Conservation (phyloP, 2,113 vertebrate genomes). For the Paralichthys olivaceus region DNA sequence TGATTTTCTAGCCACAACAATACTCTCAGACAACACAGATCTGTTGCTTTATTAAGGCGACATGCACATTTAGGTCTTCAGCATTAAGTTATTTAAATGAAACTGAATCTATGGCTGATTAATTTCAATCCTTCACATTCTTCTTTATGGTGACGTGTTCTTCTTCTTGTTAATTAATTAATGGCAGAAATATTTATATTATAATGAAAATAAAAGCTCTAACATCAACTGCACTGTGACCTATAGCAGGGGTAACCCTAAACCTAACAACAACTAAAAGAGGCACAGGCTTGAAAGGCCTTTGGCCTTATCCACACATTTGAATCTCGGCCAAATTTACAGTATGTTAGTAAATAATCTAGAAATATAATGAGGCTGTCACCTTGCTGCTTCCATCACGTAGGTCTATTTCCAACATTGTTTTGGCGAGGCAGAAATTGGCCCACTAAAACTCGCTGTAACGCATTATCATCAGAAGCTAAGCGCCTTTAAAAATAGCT, state of each 20-base stretch:
- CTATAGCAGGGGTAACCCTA: not conserved
- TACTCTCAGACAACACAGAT: not conserved
- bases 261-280: conserved; percentile 18
- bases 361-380: conserved; percentile 23
- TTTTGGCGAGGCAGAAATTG: conserved; percentile 30
- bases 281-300: conserved; percentile 12
- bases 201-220: not conserved
- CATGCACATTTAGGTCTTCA: not conserved
- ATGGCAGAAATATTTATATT: not conserved
- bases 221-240: conserved; percentile 3
- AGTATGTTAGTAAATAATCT: conserved; percentile 22
- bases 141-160: not conserved
- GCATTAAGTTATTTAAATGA: not conserved
- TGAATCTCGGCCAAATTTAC: conserved; percentile 1
- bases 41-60: not conserved
- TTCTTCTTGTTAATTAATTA: not conserved
- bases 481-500: conserved; percentile 63
- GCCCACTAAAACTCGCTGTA: conserved; percentile 19
- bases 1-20: not conserved
- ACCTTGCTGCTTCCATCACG: conserved; percentile 8
- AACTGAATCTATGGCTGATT: not conserved
- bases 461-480: conserved; percentile 33
- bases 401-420: conserved; percentile 24
- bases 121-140: not conserved
- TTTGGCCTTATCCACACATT: not conserved